Percentiles rank a stretch among this genome's conserved stretches.
These are phyloP conservation scores for Pholis gunnellus DNA, from an alignment of 2,113 vertebrate species.

Conservation along the genomic window DNA sequence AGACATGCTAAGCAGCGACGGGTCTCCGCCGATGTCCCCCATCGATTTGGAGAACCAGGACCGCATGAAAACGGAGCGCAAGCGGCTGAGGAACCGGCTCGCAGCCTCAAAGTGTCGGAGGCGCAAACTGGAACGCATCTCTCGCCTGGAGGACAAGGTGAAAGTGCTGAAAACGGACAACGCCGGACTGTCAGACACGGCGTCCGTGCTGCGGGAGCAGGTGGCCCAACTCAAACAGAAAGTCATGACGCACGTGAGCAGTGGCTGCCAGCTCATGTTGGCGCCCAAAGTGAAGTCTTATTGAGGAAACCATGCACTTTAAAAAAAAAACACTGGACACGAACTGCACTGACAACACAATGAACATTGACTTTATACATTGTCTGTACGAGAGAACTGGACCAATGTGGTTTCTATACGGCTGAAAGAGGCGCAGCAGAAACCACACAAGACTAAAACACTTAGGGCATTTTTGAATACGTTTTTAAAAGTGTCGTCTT, in stretches of 20 bases:
- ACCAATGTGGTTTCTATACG: constrained; percentile 33
- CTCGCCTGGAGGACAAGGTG: constrained; percentile 94
- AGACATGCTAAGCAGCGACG: constrained; percentile 87
- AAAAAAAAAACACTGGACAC: constrained; percentile 79
- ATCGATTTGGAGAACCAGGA: constrained; percentile 94
- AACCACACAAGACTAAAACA: constrained; percentile 65
- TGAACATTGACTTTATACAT: constrained; percentile 63
- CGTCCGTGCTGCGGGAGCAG: constrained; percentile 90
- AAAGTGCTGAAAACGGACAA: constrained; percentile 92
- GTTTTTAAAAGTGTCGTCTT: constrained; percentile 70
- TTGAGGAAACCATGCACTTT: constrained; percentile 73
- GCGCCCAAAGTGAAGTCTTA: constrained; percentile 89
- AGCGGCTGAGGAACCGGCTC: constrained; percentile 91
- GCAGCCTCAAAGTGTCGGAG: constrained; percentile 94
- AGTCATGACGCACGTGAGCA: constrained; percentile 93
- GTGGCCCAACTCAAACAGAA: constrained; percentile 94
- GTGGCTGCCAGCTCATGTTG: constrained; percentile 93
- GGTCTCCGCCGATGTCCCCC: constrained; percentile 90
- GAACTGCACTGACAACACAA: constrained; percentile 72
- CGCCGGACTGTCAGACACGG: constrained; percentile 90
- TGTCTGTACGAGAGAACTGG: constrained; percentile 45
- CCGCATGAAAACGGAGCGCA: constrained; percentile 92
- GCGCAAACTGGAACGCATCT: constrained; percentile 94
- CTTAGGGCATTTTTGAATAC: constrained; percentile 72
- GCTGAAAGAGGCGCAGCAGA: constrained; percentile 7